A percentile compares a stretch with the other conserved stretches of the same genome.
Evolutionary conservation across 2,888 invertebrate species (phyloP).

Genomic region (Hetaerina titia): DNA sequence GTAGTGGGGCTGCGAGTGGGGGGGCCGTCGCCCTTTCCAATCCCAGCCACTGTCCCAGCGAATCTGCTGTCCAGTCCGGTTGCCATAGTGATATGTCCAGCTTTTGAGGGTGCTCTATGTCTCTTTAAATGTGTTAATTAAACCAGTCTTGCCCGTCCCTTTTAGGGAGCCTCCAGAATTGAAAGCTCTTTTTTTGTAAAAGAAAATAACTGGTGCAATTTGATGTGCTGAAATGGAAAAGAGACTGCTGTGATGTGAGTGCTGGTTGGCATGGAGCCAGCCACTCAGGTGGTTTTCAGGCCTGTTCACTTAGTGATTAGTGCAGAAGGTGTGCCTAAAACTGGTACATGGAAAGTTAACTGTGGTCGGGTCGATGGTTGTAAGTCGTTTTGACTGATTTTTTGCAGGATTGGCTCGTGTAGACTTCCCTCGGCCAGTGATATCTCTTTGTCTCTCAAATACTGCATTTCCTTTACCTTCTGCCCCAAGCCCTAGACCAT

Average conservation of each 20-base stretch:
- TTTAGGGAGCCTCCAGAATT: slow-evolving; percentile 56
- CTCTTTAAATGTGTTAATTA: slow-evolving; percentile 51
- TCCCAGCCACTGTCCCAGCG: slow-evolving; percentile 46
- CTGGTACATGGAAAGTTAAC: slow-evolving; percentile 56
- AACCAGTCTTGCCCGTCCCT: slow-evolving; percentile 66
- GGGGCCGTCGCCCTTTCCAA: slow-evolving; percentile 47
- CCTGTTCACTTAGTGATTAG: slow-evolving; percentile 51
- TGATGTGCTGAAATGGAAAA: slow-evolving; percentile 40
- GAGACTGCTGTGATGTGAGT: slow-evolving; percentile 59
- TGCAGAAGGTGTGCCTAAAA: slow-evolving; percentile 8
- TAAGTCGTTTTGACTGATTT: slow-evolving; percentile 49
- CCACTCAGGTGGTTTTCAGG: slow-evolving; percentile 55
- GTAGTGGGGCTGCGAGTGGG: not conserved
- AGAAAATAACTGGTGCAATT: slow-evolving; percentile 42
- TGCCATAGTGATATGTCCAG: slow-evolving; percentile 63
- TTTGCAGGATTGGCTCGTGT: slow-evolving; percentile 58
- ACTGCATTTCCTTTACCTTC: slow-evolving; percentile 47
- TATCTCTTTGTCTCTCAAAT: slow-evolving; percentile 17
- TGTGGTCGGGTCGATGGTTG: slow-evolving; percentile 56
- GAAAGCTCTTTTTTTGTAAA: slow-evolving; percentile 57
- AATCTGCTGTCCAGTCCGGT: slow-evolving; percentile 33
- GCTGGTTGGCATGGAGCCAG: slow-evolving; percentile 49
- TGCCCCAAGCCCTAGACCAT: slow-evolving; percentile 52
- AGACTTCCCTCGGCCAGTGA: slow-evolving; percentile 48
- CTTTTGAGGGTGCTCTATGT: slow-evolving; percentile 62